Base-by-base conservation (phyloP, 1,140 invertebrate species). In the Drosophila oshimai region DNA sequence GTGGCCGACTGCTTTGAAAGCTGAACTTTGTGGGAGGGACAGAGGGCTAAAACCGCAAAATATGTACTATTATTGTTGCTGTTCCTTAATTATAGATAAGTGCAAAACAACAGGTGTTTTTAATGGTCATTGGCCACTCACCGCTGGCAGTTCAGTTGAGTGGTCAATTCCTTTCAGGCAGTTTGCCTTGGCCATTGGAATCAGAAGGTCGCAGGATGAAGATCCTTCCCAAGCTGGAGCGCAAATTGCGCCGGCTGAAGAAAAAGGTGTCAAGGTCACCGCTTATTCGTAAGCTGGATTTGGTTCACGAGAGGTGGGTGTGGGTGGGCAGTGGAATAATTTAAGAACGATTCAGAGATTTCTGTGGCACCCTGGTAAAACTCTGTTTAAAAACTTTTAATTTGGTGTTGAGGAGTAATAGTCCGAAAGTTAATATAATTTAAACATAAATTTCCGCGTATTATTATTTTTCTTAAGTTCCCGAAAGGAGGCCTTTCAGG, bases 31-130 rank as follows among this genome's bases (percentile, higher is more conserved):
- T n/a, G 37, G 58, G 37, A 20, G 31, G 18, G 55, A 31, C 33
- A 31, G 15, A 20, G 26, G 28, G 58, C 41, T 53, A 64, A 65
- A 17, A 15, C 60, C 36, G 50, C 31, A 54, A 61, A 75, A 62
- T 72, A 54, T 68, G 33, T 45, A 46, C 36, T 53, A 75, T 71
- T 53, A 42, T 72, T 73, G 36, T 49, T 44, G 13, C 18, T 26
- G 18, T 26, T 60, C 37, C 45, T 87, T 64, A 86, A 86, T 86
- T 86, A 86, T 87, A 87, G 60, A 87, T 80, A 64, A 80, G 67
- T 73, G 81, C 80, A 86, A 80, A 86, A 86, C 61, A 80, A 80
- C 81, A 87, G 76, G 67, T 80, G 80, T 76, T 73, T 55, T 73
- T 86, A 76, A 80, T 80, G 42, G 45, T 15, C 71, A 68, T 31